Base-by-base conservation (phyloP, 2,797 vertebrate genomes). In the Onychomys torridus region DNA sequence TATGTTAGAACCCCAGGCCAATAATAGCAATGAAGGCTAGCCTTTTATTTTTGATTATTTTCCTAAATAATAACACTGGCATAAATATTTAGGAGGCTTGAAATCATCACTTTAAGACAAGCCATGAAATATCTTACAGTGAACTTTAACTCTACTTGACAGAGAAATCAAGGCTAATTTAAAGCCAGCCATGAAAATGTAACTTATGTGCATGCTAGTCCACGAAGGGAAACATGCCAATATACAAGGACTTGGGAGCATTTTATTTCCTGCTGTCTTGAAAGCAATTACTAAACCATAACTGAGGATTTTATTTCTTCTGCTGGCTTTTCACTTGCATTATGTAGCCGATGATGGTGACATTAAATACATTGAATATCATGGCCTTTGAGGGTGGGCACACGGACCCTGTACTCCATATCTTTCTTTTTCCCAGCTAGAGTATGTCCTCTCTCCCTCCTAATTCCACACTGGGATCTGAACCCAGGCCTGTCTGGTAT, bases 51-150 rank as follows among this genome's bases (percentile, higher is more conserved):
- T 89, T 76, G 16, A 43, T 88, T 19, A 57, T 79, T 52, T 10
- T 21, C 25, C 4, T 65, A 73, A 90, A 40, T n/a, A 76, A 86
- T 83, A 83, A 78, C 14, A 17, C 46, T 86, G 14, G 19, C 61
- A 10, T 90, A 87, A 95, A 81, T 96, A 93, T 89, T 49, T 88
- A 86, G 77, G 59, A 96, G 34, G 12, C 12, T 89, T 77, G 25
- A 92, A 94, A 92, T 85, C 7, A 95, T 82, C 40, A 59, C 65
- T 83, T 93, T n/a, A 85, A 91, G 40, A 40, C 79, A 95, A 93
- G 87, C 69, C 55, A 52, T 49, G n/a, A 93, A 85, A 46, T 83
- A 65, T 7, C 37, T 91, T 84, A 81, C 0, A 25, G 1, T 65
- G 34, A 87, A 32, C 90, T 87, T 94, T 89, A 65, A 79, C 10